Percentiles rank a stretch among this genome's conserved stretches.
phyloP scores from a whole-genome alignment of 2,113 vertebrate genomes.

The Murina feae region DNA sequence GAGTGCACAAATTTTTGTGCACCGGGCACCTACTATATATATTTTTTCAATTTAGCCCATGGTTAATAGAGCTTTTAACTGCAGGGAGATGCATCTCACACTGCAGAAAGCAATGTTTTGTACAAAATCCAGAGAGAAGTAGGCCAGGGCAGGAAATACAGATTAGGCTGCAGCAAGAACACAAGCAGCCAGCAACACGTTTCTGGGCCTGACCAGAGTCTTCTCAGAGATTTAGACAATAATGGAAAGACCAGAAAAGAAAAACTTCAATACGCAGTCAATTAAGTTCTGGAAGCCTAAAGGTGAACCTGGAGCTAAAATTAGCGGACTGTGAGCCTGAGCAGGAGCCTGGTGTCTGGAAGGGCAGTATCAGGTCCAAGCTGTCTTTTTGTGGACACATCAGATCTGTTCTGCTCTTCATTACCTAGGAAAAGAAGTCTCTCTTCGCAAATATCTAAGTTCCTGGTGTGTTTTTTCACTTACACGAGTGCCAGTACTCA shows the following conservation, averaged over 20 bases:
- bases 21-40: too few relatives aligned
- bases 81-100: background rate
- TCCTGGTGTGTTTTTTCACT: background rate
- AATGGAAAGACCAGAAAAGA: background rate
- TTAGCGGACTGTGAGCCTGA: background rate
- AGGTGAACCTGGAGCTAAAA: background rate
- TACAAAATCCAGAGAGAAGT: background rate
- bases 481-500: background rate
- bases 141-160: background rate
- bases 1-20: too few relatives aligned
- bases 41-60: background rate
- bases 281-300: background rate
- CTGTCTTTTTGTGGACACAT: background rate
- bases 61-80: background rate
- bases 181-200: background rate
- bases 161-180: background rate
- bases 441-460: background rate
- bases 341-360: background rate
- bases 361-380: background rate
- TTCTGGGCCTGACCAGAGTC: background rate
- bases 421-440: background rate
- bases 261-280: background rate
- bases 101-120: background rate
- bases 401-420: background rate
- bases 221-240: background rate